Evolutionary conservation across 1,140 invertebrate species (phyloP), one percentile per base, ranked within the genome.

Genomic region (Popillia japonica): DNA sequence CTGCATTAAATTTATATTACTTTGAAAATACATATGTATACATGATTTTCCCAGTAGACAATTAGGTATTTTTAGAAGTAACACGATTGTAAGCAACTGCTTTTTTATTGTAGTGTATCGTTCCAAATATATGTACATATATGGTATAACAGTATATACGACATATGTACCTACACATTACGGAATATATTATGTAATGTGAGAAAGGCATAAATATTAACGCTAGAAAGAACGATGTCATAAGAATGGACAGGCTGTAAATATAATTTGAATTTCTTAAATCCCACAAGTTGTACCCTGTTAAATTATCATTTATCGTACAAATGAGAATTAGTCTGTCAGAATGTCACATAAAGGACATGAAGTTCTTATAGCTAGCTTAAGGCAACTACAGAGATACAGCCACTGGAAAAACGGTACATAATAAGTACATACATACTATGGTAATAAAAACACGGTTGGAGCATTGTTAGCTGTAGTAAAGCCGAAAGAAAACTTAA

Each of bases 321-420:
- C 14, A n/a, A n/a, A 55, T 55, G 48, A 55, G 48, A 55, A 55
- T 55, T n/a, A 55, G 48, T n/a, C 48, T 55, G 48, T 55, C 48
- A 7, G 48, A 55, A 17, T 55, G 48, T 55, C 48, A 55, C 14
- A 55, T 7, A 6, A 7, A 55, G 48, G 14, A n/a, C 48, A 17
- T 6, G 48, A 17, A 14, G 48, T 55, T 55, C 48, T 55, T 55
- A 17, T 55, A 17, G 10, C 48, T 17, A n/a, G 0, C 6, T 14
- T n/a, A 55, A 55, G 14, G 48, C 48, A 55, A n/a, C 2, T 17
- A n/a, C 48, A n/a, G 0, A 17, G 48, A 55, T 55, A 55, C 2
- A 6, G 14, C 17, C 11, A 17, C 48, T 2, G 48, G 14, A 55
- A 55, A 55, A 55, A 55, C 48, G 14, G 48, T 55, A 55, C 17